Conservation (phyloP, 1,140 invertebrate genomes). For the Scaptomyza graminum region DNA sequence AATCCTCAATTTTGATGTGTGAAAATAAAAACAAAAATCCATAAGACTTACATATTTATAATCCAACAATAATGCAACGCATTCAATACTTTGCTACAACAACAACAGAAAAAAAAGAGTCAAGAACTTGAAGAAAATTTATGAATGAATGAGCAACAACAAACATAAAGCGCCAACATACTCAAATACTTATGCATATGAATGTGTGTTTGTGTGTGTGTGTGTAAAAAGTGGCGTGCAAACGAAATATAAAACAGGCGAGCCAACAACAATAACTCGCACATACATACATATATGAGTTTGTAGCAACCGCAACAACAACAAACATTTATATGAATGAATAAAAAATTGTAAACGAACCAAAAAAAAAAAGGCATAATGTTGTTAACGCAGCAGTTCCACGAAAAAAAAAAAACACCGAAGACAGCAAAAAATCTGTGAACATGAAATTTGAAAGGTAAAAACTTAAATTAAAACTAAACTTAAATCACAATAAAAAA, state of each 20-base stretch:
- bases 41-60: not conserved
- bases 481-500: conserved; percentile 53
- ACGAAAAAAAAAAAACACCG: conserved; percentile 59
- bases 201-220: conserved; percentile 5
- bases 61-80: conserved; percentile 19
- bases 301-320: conserved; percentile 21
- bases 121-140: conserved; percentile 55
- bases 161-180: conserved; percentile 15
- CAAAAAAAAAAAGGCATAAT: conserved; percentile 54
- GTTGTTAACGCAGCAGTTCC: conserved; percentile 81
- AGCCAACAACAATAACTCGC: conserved; percentile 30
- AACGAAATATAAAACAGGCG: conserved; percentile 73
- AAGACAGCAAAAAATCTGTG: conserved; percentile 68
- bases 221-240: conserved; percentile 69
- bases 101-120: conserved; percentile 31
- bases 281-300: conserved; percentile 28
- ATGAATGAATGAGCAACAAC: conserved; percentile 63
- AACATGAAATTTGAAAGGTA: conserved; percentile 77
- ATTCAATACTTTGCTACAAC: conserved; percentile 24
- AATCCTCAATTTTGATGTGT: too few species aligned
- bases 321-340: conserved; percentile 63
- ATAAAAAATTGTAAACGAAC: conserved; percentile 67
- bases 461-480: conserved; percentile 76
- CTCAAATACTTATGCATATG: not conserved
- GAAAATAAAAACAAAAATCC: not conserved